phyloP scores from a whole-genome alignment of 2,888 invertebrate species.

The Lasioglossum malachurum region DNA sequence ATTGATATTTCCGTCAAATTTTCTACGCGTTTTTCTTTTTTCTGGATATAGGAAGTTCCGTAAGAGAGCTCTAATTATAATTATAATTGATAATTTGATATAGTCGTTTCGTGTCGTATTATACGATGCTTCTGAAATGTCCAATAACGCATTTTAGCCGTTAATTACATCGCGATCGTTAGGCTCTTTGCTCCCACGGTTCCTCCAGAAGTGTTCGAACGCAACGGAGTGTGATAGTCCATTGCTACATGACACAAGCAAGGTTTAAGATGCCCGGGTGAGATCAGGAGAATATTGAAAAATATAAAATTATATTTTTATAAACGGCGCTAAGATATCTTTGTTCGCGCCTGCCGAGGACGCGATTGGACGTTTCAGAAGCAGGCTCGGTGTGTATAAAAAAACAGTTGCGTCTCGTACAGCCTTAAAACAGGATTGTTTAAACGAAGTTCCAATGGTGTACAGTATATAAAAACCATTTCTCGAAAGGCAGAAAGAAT shows the following conservation, averaged over 20 bases:
- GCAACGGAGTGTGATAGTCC: not conserved
- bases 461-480: slow-evolving; percentile 55
- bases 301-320: not conserved
- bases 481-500: slow-evolving; percentile 21
- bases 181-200: not conserved
- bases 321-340: not conserved
- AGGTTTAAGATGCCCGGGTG: not conserved
- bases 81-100: slow-evolving; percentile 38
- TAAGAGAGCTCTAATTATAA: slow-evolving; percentile 46
- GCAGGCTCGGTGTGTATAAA: slow-evolving; percentile 18
- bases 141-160: slow-evolving; percentile 31
- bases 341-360: not conserved
- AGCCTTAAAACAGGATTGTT: slow-evolving; percentile 32
- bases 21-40: slow-evolving; percentile 23
- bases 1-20: slow-evolving; percentile 22
- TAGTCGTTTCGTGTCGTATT: slow-evolving; percentile 22
- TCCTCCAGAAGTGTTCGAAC: not conserved
- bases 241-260: not conserved
- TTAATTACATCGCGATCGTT: not conserved
- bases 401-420: slow-evolving; percentile 29
- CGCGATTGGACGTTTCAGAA: slow-evolving; percentile 45
- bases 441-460: slow-evolving; percentile 36
- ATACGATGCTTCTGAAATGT: slow-evolving; percentile 37
- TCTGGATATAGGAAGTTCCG: slow-evolving; percentile 33
- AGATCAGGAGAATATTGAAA: not conserved